phyloP scores from a whole-genome alignment of 2,797 vertebrate genomes.

The Nannoperca obscura region DNA sequence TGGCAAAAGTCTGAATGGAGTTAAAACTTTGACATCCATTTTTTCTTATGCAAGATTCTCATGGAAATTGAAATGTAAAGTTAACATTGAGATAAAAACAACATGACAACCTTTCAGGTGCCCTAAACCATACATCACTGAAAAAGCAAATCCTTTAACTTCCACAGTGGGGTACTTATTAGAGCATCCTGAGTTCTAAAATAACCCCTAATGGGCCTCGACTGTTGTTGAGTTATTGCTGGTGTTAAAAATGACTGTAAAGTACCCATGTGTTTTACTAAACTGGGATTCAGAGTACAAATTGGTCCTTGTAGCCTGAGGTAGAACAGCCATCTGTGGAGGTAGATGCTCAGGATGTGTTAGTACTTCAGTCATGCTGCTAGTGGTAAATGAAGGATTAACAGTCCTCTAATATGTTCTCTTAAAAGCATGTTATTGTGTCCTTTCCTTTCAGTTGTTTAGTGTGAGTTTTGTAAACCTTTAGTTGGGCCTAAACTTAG shows the following conservation, averaged over 20 bases:
- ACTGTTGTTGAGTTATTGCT: constrained; percentile 56
- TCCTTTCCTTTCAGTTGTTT: not conserved
- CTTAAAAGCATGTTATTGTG: not conserved
- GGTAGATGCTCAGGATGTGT: not conserved
- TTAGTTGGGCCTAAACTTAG: constrained; percentile 11
- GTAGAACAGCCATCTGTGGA: constrained; percentile 25
- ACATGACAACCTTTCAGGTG: constrained; percentile 35
- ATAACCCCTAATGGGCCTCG: constrained; percentile 54
- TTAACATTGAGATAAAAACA: constrained; percentile 37
- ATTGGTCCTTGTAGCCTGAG: constrained; percentile 27
- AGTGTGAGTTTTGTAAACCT: constrained; percentile 3
- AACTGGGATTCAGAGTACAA: constrained; percentile 34
- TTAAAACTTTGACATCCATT: not conserved
- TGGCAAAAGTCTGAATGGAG: not conserved
- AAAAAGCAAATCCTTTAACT: constrained; percentile 28
- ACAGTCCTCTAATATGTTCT: not conserved
- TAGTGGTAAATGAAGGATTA: not conserved
- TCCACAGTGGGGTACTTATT: constrained; percentile 38
- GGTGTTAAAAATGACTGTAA: constrained; percentile 42
- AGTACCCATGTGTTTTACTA: constrained; percentile 31
- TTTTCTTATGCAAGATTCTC: constrained; percentile 9
- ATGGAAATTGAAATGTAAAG: constrained; percentile 27
- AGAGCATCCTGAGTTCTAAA: constrained; percentile 40
- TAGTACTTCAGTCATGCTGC: not conserved
- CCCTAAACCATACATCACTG: constrained; percentile 48